phyloP scores from a whole-genome alignment of 1,140 invertebrate genomes.

The Halotydeus destructor region DNA sequence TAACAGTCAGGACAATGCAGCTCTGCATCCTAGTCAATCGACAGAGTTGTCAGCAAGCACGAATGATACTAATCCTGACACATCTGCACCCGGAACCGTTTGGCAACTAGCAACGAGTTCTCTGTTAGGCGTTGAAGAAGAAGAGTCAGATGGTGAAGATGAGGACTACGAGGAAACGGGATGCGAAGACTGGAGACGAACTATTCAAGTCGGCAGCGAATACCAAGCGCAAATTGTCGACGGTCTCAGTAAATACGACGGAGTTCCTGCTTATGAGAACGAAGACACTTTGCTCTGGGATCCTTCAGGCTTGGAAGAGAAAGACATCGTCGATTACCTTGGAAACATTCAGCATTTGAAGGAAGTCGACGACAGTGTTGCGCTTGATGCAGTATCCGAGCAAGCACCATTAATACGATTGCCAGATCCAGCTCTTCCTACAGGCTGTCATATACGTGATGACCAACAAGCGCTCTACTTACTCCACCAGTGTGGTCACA shows the following conservation, averaged over 20 bases:
- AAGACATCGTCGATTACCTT: slow-evolving; percentile 27
- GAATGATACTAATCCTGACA: neutral
- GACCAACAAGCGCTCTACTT: slow-evolving; percentile 78
- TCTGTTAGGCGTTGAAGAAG: neutral
- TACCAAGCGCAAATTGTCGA: slow-evolving; percentile 84
- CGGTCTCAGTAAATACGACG: slow-evolving; percentile 57
- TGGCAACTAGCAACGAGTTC: neutral
- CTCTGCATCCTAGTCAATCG: slow-evolving; percentile 3
- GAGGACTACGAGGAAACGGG: slow-evolving; percentile 7
- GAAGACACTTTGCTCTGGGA: slow-evolving; percentile 88
- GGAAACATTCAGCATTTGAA: neutral
- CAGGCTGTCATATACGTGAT: slow-evolving; percentile 47
- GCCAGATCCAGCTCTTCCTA: neutral
- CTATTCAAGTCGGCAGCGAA: slow-evolving; percentile 84
- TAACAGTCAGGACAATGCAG: neutral
- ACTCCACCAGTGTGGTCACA: slow-evolving; percentile 79
- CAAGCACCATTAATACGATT: neutral
- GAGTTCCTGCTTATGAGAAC: slow-evolving; percentile 79
- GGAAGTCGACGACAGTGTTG: neutral
- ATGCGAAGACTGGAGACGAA: slow-evolving; percentile 26
- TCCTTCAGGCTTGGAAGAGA: slow-evolving; percentile 47
- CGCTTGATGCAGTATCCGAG: neutral
- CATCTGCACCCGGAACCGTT: neutral
- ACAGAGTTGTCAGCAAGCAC: neutral
- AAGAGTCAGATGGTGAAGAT: slow-evolving; percentile 12